Evolutionary conservation across 37 sponge, comb jelly and placozoan species (phyloP).

Genomic region (Halisarca cf. caerulea): DNA sequence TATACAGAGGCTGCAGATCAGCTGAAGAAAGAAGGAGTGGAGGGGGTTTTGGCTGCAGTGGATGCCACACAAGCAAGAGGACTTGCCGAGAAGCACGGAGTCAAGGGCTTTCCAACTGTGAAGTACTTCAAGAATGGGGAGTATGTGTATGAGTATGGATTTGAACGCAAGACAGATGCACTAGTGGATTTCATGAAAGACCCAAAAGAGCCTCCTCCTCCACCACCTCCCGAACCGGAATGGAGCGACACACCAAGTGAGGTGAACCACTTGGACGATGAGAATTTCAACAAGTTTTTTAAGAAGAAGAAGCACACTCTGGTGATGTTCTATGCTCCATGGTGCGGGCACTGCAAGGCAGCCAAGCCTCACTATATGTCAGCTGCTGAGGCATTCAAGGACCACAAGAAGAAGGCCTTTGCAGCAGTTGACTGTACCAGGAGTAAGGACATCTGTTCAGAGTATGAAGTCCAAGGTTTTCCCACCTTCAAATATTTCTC

Average conservation of each 20-base stretch:
- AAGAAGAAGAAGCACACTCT: constrained; percentile 89
- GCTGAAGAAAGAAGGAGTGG: constrained; percentile 67
- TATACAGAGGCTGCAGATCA: constrained; percentile 65
- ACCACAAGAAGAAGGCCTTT: constrained; percentile 70
- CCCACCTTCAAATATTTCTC: constrained; percentile 81
- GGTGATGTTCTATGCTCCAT: constrained; percentile 97
- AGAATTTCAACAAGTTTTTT: constrained; percentile 56
- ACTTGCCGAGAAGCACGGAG: constrained; percentile 59
- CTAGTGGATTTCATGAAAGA: constrained; percentile 91
- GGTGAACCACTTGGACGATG: constrained; percentile 68
- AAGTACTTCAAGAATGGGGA: constrained; percentile 80
- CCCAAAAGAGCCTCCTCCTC: constrained; percentile 88
- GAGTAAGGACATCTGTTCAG: constrained; percentile 47
- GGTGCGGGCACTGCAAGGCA: constrained; percentile 96
- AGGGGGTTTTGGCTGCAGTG: constrained; percentile 79
- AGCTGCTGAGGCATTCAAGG: constrained; percentile 65
- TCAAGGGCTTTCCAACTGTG: constrained; percentile 81
- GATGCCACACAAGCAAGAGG: constrained; percentile 73
- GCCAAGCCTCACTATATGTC: constrained; percentile 84
- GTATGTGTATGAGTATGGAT: constrained; percentile 67
- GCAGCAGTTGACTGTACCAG: constrained; percentile 87
- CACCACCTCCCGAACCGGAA: constrained; percentile 84
- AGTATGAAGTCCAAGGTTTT: constrained; percentile 67
- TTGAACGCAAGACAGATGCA: constrained; percentile 53
- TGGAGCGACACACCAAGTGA: constrained; percentile 75